Percentiles rank a stretch among this genome's conserved stretches.
phyloP scores from a whole-genome alignment of 30 jellyfish, hydroid and myxozoan genomes.

The Euphysa ruthae region DNA sequence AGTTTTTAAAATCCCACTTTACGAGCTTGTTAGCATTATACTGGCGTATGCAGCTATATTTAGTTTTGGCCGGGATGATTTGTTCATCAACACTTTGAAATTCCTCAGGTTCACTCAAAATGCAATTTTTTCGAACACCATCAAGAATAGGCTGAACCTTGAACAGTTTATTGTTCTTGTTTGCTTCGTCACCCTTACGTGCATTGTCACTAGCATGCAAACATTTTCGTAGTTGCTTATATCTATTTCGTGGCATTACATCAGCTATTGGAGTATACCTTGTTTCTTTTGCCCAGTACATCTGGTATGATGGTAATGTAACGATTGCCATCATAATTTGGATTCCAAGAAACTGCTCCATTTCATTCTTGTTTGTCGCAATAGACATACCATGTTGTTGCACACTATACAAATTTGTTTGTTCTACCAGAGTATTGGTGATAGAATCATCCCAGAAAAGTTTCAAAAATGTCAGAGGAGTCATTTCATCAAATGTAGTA shows the following conservation, averaged over 20 bases:
- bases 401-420: background rate
- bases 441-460: background rate
- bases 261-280: no score
- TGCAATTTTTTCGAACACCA: background rate
- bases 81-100: slow-evolving; percentile 32
- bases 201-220: background rate
- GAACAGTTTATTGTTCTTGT: background rate
- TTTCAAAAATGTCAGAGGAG: background rate
- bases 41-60: no score
- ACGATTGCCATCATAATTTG: background rate
- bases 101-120: slow-evolving; percentile 10
- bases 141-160: slow-evolving; percentile 6
- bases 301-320: background rate
- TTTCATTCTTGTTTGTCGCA: background rate
- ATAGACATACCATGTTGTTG: background rate
- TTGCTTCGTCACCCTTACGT: slow-evolving; percentile 6
- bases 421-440: background rate
- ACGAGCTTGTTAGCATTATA: slow-evolving; percentile 13
- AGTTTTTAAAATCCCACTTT: slow-evolving; percentile 38
- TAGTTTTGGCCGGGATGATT: slow-evolving; percentile 46
- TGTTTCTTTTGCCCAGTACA: background rate
- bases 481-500: background rate
- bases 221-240: background rate
- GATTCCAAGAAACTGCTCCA: background rate
- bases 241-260: background rate